Conservation (phyloP, 2,113 vertebrate species). For the Melospiza georgiana region DNA sequence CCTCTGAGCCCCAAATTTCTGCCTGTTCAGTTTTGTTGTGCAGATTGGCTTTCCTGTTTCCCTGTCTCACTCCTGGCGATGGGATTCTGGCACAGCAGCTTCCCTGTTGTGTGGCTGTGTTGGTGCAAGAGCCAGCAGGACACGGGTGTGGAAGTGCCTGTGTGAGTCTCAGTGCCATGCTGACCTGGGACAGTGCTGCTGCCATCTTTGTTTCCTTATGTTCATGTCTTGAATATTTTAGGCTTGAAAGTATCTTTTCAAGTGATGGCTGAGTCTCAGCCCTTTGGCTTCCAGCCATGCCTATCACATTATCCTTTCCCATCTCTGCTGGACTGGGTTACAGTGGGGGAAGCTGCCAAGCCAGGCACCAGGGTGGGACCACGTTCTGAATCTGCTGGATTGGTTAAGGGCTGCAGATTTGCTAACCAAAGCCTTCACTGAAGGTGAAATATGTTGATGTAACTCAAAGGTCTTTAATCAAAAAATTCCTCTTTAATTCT, state of each 20-base stretch:
- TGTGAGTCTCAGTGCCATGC: accelerated
- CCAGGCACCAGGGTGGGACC: accelerated
- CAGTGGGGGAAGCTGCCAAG: accelerated
- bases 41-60: background rate
- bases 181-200: background rate
- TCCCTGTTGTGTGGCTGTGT: background rate
- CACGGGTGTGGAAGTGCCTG: accelerated
- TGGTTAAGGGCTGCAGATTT: background rate
- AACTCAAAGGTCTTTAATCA: background rate
- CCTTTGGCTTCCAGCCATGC: background rate
- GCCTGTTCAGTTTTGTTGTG: background rate
- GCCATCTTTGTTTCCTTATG: background rate
- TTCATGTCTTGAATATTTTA: background rate
- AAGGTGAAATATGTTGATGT: background rate
- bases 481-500: background rate
- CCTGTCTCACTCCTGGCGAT: background rate
- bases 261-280: background rate
- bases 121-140: too few species aligned
- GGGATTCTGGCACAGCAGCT: background rate
- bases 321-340: background rate
- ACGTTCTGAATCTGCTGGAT: accelerated
- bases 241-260: background rate
- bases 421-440: background rate
- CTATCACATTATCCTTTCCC: background rate
- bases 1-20: background rate